Percentiles rank a stretch among this genome's conserved stretches.
Evolutionary conservation across 2,797 vertebrate species (phyloP).

Genomic region (Urosaurus nigricauda): DNA sequence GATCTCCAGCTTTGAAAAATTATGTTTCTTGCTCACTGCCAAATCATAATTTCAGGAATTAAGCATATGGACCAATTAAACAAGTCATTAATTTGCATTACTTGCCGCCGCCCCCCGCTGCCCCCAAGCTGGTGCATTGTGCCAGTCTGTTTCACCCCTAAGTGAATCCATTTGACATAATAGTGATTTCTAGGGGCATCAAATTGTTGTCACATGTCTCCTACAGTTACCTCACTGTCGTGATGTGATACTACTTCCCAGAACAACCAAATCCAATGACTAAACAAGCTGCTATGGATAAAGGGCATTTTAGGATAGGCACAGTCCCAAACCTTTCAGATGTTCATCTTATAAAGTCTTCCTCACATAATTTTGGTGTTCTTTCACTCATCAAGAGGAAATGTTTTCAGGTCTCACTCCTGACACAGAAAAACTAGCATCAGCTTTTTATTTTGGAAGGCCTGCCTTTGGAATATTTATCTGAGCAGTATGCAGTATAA

Average conservation of each 20-base stretch:
- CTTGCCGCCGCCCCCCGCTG: too few species aligned
- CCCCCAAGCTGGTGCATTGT: too few species aligned
- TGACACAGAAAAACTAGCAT: neutral
- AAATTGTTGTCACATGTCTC: neutral
- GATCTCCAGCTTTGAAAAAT: too few species aligned
- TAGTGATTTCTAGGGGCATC: neutral
- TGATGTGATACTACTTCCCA: neutral
- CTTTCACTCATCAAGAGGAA: neutral
- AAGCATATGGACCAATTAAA: too few species aligned
- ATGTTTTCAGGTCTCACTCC: neutral
- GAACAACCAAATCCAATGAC: neutral
- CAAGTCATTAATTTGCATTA: too few species aligned
- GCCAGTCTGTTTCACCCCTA: too few species aligned
- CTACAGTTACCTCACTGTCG: neutral
- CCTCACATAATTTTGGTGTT: neutral
- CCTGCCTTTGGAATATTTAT: neutral
- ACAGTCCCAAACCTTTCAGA: neutral
- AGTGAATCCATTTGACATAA: too few species aligned
- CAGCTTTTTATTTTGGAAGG: neutral
- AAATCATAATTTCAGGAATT: too few species aligned
- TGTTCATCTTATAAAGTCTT: neutral
- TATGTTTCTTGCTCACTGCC: too few species aligned
- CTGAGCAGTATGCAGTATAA: neutral
- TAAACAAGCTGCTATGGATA: neutral
- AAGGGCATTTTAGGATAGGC: neutral